Evolutionary conservation across 2,797 vertebrate genomes (phyloP).

Genomic region (Sebastes vulpes): DNA sequence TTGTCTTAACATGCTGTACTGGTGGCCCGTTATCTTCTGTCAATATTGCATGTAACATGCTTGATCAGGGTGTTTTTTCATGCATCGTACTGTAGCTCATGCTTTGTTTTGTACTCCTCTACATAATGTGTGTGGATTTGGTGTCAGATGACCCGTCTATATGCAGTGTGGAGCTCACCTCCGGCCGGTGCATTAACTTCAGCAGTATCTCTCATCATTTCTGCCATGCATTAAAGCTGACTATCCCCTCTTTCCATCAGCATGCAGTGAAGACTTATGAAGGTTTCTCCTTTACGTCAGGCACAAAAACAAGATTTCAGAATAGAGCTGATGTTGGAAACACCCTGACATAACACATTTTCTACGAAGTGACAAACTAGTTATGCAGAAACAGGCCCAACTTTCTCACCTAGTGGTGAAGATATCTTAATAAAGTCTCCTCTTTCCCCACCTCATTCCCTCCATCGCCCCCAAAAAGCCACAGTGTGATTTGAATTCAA

Average conservation of each 20-base stretch:
- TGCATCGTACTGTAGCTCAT: neutral
- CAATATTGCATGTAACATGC: neutral
- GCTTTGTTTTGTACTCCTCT: neutral
- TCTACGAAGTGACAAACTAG: neutral
- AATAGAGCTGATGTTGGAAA: neutral
- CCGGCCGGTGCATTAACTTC: neutral
- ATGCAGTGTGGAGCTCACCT: neutral
- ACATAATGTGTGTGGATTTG: neutral
- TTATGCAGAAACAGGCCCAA: neutral
- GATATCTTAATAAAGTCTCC: neutral
- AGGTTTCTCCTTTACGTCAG: neutral
- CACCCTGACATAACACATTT: neutral
- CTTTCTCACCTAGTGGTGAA: neutral
- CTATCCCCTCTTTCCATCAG: neutral
- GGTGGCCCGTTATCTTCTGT: neutral
- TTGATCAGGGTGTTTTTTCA: neutral
- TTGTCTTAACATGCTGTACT: neutral
- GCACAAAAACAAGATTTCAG: neutral
- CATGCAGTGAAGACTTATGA: neutral
- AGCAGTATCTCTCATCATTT: neutral
- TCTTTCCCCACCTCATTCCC: neutral
- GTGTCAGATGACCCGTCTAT: neutral
- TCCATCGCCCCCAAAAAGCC: neutral
- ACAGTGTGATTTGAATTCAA: neutral
- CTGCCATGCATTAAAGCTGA: neutral